Percentiles rank a stretch among this genome's conserved stretches.
These are phyloP conservation scores for Cinara cedri DNA, from an alignment of 2,888 invertebrate species.

Conservation along the genomic window DNA sequence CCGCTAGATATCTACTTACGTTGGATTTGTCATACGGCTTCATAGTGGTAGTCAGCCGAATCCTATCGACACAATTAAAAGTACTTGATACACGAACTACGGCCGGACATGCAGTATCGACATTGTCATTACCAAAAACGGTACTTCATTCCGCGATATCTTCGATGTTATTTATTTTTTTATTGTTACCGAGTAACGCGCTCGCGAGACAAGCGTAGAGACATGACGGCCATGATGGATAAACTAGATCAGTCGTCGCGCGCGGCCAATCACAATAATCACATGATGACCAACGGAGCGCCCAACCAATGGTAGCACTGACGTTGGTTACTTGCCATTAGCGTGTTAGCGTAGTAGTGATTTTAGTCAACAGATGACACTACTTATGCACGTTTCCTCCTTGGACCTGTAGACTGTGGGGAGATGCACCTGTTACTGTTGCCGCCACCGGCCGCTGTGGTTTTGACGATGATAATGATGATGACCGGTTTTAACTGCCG, in stretches of 20 bases:
- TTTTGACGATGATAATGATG: not conserved
- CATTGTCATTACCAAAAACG: constrained; percentile 4
- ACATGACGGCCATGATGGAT: constrained; percentile 56
- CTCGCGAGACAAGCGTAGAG: constrained; percentile 42
- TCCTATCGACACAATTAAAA: constrained; percentile 2
- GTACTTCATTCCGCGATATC: not conserved
- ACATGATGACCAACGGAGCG: constrained; percentile 18
- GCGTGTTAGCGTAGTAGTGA: not conserved
- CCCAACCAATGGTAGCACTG: not conserved
- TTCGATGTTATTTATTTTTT: constrained; percentile 6
- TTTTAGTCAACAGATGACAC: not conserved
- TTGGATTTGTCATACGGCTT: constrained; percentile 65
- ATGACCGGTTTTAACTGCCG: constrained; percentile 42
- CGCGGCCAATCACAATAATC: constrained; percentile 13
- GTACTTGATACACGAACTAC: not conserved
- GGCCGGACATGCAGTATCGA: not conserved
- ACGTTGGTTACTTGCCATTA: too few species aligned
- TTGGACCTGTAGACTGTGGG: not conserved
- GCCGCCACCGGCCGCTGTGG: not conserved
- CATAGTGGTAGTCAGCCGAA: constrained; percentile 59
- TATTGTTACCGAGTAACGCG: constrained; percentile 39
- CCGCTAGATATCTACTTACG: constrained; percentile 63
- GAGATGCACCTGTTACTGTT: not conserved
- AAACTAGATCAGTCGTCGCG: constrained; percentile 53
- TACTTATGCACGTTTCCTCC: not conserved